Evolutionary conservation across 1,140 invertebrate species (phyloP), one percentile per base, ranked within the genome.

Genomic region (Drosophila eugracilis): DNA sequence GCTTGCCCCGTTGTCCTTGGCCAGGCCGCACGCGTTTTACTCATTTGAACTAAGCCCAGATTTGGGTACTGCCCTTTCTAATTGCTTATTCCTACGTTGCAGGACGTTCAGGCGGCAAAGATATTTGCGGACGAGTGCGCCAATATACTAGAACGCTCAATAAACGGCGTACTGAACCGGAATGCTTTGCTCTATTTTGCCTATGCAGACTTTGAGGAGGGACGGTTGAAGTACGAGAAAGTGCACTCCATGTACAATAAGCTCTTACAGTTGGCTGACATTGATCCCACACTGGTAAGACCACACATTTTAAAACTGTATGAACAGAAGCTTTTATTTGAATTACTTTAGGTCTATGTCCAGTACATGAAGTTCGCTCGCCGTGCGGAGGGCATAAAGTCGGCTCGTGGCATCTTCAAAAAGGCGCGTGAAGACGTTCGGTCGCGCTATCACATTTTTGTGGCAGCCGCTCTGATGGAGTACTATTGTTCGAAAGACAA

Each of bases 401-500:
- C 98, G 0, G 98, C 98, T 0, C 93, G 99, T 75, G 94, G 94
- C 12, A 96, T 99, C 22, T 99, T 99, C 85, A 99, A 99, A 92
- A 94, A 96, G 84, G 98, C 98, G 0, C 92, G 99, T 41, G 98
- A 99, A 92, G 98, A 99, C 92, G 86, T 94, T 3, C 93, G 95
- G 48, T 96, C 95, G 1, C 95, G 94, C 28, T 97, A 97, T 92
- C 98, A 99, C 91, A 96, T 99, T 36, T 99, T 97, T 90, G 97
- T 99, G 2, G 96, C 98, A 1, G 98, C 98, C 12, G 98, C 98
- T 0, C 93, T 99, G 0, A 99, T 99, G 98, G 99, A 99, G 93
- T 99, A 99, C 92, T 99, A 99, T 90, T 99, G 98, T 91, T 99
- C 97, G 50, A 99, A 99, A 94, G 98, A 99, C 92, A 98, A 99